phyloP scores from a whole-genome alignment of 2,113 vertebrate genomes.

The Vidua macroura region DNA sequence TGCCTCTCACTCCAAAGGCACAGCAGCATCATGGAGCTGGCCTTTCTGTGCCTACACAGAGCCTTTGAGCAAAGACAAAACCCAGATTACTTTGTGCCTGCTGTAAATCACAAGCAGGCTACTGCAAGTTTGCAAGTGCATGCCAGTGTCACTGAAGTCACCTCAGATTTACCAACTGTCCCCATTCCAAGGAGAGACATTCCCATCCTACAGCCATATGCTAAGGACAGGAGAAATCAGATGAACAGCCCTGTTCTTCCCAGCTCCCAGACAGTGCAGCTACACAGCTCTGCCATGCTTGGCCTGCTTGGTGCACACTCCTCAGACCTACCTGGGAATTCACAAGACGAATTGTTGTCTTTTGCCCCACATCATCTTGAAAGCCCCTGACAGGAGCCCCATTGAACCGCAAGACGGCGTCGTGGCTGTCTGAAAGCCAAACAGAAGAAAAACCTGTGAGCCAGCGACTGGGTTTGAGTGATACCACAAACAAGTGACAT shows the following conservation, averaged over 20 bases:
- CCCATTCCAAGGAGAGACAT: accelerated
- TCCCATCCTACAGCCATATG: neutral
- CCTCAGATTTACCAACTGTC: neutral
- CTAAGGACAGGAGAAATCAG: neutral
- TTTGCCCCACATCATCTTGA: conserved; percentile 76
- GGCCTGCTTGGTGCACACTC: accelerated
- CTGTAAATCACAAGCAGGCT: neutral
- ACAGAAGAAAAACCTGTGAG: neutral
- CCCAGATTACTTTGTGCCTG: neutral
- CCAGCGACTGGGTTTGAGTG: neutral
- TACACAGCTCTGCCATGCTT: accelerated
- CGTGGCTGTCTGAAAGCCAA: conserved; percentile 75
- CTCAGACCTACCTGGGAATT: conserved; percentile 79
- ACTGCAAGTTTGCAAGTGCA: too few relatives aligned
- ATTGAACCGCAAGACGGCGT: conserved; percentile 79
- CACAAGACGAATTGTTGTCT: conserved; percentile 79
- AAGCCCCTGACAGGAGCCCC: conserved; percentile 73
- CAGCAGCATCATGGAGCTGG: neutral
- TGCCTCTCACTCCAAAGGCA: neutral
- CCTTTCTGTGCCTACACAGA: neutral
- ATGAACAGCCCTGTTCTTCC: neutral
- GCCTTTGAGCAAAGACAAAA: neutral
- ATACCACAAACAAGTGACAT: accelerated
- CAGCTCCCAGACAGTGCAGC: neutral
- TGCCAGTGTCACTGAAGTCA: neutral